Evolutionary conservation across 2,888 invertebrate species (phyloP), one percentile per base, ranked within the genome.

Genomic region (Bellardia bayeri): DNA sequence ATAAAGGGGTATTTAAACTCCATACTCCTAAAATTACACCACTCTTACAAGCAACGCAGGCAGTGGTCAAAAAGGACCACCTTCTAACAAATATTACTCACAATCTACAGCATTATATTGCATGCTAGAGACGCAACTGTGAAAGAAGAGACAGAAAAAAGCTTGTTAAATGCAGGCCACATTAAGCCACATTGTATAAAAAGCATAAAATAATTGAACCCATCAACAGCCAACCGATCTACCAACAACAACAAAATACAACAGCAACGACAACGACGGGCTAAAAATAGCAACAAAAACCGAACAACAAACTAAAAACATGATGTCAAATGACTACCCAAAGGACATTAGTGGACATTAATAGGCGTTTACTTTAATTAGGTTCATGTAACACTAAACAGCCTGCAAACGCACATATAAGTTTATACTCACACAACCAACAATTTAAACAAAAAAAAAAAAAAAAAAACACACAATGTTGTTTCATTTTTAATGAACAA

Each of bases 131-230:
- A 13, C 37, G 37, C 37, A 37, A 6, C 6, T 37, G 37, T 5
- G 37, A 11, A 63, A 7, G 30, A 37, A 37, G 37, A 37, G 16
- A 16, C 16, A 45, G 58, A 81, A 69, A 33, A 69, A 42, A 49
- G 56, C 76, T 72, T 78, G 82, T 88, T 83, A 81, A 87, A 76
- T 92, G 91, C 90, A 92, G 91, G 91, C 91, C 90, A 91, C 92
- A 92, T 92, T 92, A 92, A 92, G 91, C 92, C 92, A 92, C 92
- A n/a, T 92, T 91, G 90, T 90, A 91, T 91, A 90, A 91, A 80
- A 75, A 91, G 91, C 91, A 91, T 91, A 90, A 91, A 91, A 91
- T 91, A 91, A 92, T 92, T 92, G 91, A 91, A 90, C 90, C 91
- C 91, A 92, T 91, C 91, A 91, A 91, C 92, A 92, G 79, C 66